A percentile compares a stretch with the other conserved stretches of the same genome.
Conservation (phyloP, 1,140 invertebrate genomes). For the Drosophila repleta region DNA sequence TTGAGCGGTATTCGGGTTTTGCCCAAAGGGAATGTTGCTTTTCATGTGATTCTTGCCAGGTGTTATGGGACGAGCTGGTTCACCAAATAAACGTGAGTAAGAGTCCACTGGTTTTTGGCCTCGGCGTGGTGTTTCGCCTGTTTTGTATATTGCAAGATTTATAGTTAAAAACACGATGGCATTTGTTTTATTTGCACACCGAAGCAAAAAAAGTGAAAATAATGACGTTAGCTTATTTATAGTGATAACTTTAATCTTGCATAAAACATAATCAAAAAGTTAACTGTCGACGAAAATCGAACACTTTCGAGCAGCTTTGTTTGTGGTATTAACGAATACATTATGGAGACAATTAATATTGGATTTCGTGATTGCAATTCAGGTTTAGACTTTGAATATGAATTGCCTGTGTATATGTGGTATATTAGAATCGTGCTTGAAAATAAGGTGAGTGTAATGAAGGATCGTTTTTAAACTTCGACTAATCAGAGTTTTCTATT, state of each 20-base stretch:
- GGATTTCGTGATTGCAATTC: not conserved
- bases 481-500: not conserved
- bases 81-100: slow-evolving; percentile 81
- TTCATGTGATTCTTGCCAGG: slow-evolving; percentile 83
- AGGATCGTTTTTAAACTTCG: not conserved
- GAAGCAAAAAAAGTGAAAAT: not conserved
- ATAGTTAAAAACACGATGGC: not conserved
- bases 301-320: not conserved
- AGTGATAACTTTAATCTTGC: not conserved
- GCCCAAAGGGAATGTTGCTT: slow-evolving; percentile 83
- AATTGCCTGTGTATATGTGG: not conserved
- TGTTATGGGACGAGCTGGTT: slow-evolving; percentile 73
- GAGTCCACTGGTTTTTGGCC: slow-evolving; percentile 78
- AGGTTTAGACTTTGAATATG: not conserved
- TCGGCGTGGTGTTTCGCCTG: slow-evolving; percentile 79
- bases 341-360: not conserved
- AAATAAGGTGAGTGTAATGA: slow-evolving; percentile 3
- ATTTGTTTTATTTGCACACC: not conserved
- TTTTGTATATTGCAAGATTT: slow-evolving; percentile 3
- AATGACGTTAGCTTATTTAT: not conserved
- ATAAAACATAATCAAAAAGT: slow-evolving; percentile 4
- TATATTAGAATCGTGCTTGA: slow-evolving; percentile 11
- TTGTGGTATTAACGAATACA: not conserved
- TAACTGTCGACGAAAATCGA: not conserved
- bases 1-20: slow-evolving; percentile 68